Conservation (phyloP, 2,797 vertebrate genomes). For the Enteromius unitaeniatus region DNA sequence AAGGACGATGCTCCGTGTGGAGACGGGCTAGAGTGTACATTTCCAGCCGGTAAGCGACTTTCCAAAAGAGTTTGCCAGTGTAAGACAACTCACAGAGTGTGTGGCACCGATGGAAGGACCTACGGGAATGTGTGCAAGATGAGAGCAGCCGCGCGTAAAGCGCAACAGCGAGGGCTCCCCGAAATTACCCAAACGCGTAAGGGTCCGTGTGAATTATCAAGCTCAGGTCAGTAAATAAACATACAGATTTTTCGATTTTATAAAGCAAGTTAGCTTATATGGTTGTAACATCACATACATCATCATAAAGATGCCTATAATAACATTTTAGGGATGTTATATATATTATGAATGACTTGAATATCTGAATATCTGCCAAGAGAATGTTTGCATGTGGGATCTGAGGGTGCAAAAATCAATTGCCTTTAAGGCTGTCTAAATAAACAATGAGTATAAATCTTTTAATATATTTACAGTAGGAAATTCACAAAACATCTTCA, state of each 20-base stretch:
- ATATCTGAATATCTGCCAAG: not conserved
- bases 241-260: not conserved
- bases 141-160: conserved; percentile 82
- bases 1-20: conserved; percentile 84
- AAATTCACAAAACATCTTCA: too few relatives aligned
- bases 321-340: not conserved
- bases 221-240: conserved; percentile 47
- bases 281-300: not conserved
- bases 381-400: not conserved
- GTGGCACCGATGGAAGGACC: conserved; percentile 88
- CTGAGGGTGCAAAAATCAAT: too few relatives aligned
- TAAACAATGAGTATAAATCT: too few relatives aligned
- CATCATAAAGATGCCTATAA: not conserved
- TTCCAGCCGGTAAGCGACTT: conserved; percentile 72
- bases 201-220: conserved; percentile 76
- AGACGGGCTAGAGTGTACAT: conserved; percentile 85
- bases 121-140: conserved; percentile 87
- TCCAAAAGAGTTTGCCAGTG: conserved; percentile 84
- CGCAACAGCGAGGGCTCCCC: conserved; percentile 78
- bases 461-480: too few relatives aligned
- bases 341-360: not conserved
- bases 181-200: conserved; percentile 81
- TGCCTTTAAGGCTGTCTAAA: too few relatives aligned
- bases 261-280: not conserved
- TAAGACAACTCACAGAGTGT: conserved; percentile 80